Evolutionary conservation across 2,797 vertebrate genomes (phyloP).

Genomic region (Pseudomugil tenellus): DNA sequence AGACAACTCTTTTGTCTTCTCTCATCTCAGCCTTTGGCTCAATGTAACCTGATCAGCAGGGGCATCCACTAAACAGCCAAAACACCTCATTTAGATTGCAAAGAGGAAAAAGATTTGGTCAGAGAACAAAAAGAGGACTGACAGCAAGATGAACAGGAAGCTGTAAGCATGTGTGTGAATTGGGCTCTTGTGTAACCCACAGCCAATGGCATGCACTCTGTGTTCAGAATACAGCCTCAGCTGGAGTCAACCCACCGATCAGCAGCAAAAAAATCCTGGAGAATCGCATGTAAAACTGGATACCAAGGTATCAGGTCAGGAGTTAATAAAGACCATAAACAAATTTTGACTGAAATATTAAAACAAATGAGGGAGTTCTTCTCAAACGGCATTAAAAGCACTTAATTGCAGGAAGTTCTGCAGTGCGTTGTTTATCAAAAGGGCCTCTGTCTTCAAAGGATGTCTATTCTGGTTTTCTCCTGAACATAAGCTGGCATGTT

Average conservation of each 20-base stretch:
- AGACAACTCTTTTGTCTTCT: background rate
- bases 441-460: background rate
- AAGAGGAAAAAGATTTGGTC: conserved; percentile 13
- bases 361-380: fast-evolving
- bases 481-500: background rate
- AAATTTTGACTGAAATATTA: background rate
- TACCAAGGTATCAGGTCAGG: background rate
- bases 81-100: background rate
- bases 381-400: background rate
- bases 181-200: conserved; percentile 44
- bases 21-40: background rate
- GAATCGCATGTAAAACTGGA: conserved; percentile 1
- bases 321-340: background rate
- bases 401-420: background rate
- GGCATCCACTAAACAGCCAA: background rate
- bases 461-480: background rate
- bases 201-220: conserved; percentile 34
- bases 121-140: conserved; percentile 28
- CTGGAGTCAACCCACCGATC: conserved; percentile 1
- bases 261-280: background rate
- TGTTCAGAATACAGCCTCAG: conserved; percentile 18
- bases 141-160: conserved; percentile 38
- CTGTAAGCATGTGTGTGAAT: conserved; percentile 40
- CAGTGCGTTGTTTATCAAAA: background rate
- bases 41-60: conserved; percentile 1